Evolutionary conservation across 2,113 vertebrate species (phyloP), one percentile per base, ranked within the genome.

Genomic region (Vulpes ferrilata): DNA sequence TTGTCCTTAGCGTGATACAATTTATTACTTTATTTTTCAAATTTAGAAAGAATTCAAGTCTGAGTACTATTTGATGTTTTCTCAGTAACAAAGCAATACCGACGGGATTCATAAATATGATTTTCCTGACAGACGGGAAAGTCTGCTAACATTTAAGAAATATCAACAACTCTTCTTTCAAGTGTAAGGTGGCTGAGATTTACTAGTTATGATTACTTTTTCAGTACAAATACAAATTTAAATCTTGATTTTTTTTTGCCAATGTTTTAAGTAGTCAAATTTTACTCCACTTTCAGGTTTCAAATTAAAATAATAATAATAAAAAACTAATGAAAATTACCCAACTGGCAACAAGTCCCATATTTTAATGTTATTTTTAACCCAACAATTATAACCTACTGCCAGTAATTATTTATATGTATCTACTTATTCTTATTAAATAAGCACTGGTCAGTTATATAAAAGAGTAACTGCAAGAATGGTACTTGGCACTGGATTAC

Each of bases 341-440:
- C 90, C 96, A 98, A 98, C 85, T 96, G 95, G 97, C 96, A 97
- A n/a, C 78, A 98, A 97, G 95, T 96, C 97, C 98, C 89, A 51
- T 81, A 98, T 85, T 97, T 64, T 97, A 97, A 88, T 94, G 95
- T 97, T 97, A 96, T 98, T 98, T 98, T 98, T 96, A 98, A 97
- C 82, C 81, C 89, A 97, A 98, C 97, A 98, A 98, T 97, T 98
- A 94, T 90, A 98, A 98, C 94, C 97, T 97, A 96, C 95, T 95
- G 96, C 98, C 97, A 98, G 76, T 83, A 94, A 97, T 99, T 99
- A 99, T 99, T 73, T 65, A 35, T 65, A 99, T 99, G 99, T 97
- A 98, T 98, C 98, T 99, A 95, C 98, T 98, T 98, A 98, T 98
- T 99, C 99, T 99, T 99, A 99, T 99, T 99, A 99, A 99, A 99